These are phyloP conservation scores for Hydrotaea diabolus DNA, from an alignment of 2,888 invertebrate genomes.

Conservation along the genomic window DNA sequence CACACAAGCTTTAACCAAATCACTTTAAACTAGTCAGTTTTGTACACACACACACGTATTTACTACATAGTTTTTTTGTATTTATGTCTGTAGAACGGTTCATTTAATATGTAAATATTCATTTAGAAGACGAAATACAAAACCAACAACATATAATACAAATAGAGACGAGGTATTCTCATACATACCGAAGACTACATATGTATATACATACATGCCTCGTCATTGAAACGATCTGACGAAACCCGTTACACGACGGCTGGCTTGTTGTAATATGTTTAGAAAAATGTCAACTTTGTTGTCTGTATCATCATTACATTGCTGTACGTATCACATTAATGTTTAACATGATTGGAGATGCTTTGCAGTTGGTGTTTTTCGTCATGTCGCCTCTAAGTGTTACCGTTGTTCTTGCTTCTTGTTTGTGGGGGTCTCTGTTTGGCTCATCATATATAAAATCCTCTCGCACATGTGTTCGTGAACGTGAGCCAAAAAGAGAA, in stretches of 20 bases:
- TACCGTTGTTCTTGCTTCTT: constrained; percentile 39
- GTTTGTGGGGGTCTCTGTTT: constrained; percentile 40
- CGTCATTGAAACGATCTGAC: neutral
- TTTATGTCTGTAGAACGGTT: constrained; percentile 30
- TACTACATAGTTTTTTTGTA: neutral
- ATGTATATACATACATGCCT: neutral
- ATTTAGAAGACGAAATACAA: constrained; percentile 29
- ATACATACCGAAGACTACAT: too few relatives aligned
- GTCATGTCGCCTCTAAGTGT: neutral
- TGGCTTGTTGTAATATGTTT: constrained; percentile 27
- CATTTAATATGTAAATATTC: constrained; percentile 49
- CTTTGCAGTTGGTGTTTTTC: constrained; percentile 20
- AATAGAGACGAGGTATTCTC: constrained; percentile 32
- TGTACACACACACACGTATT: neutral
- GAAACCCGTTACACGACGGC: constrained; percentile 49
- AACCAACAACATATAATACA: neutral
- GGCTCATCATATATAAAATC: neutral
- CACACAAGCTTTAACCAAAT: constrained; percentile 9
- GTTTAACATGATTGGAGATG: constrained; percentile 39
- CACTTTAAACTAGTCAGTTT: constrained; percentile 25
- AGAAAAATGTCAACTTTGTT: constrained; percentile 20
- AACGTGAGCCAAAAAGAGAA: neutral
- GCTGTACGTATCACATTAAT: constrained; percentile 15
- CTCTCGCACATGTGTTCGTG: neutral
- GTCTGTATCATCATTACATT: neutral